phyloP scores from a whole-genome alignment of 2,113 vertebrate genomes.

The Ciconia maguari region DNA sequence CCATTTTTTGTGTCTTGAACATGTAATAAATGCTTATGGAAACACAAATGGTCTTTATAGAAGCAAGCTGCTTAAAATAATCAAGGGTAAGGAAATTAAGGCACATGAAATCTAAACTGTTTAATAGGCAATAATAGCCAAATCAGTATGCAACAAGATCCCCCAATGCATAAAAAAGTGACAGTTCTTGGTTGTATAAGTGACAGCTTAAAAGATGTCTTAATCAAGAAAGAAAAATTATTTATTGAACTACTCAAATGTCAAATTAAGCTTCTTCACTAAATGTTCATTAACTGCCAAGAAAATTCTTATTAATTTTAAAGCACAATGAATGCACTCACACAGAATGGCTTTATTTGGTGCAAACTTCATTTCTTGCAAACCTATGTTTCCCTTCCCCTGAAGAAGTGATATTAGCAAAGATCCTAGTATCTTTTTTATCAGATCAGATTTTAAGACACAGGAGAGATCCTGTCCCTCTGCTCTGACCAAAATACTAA shows the following conservation, averaged over 20 bases:
- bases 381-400: neutral
- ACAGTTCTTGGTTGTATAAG: neutral
- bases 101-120: neutral
- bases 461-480: neutral
- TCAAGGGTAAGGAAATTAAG: neutral
- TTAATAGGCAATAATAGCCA: conserved; percentile 35
- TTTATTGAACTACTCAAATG: conserved; percentile 34
- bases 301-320: neutral
- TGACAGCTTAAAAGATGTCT: conserved; percentile 16
- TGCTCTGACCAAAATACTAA: conserved; percentile 15
- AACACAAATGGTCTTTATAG: neutral
- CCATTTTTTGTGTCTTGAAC: neutral
- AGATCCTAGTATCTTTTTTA: neutral
- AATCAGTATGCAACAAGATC: neutral
- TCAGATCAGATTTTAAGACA: conserved; percentile 5
- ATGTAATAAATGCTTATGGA: neutral
- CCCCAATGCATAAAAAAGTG: neutral
- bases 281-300: conserved; percentile 8
- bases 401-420: neutral
- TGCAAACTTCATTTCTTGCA: neutral
- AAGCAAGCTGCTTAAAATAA: neutral
- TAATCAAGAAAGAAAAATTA: conserved; percentile 28
- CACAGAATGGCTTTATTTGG: neutral
- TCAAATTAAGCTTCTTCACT: conserved; percentile 21
- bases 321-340: neutral